These are phyloP conservation scores for Betta splendens DNA, from an alignment of 2,797 vertebrate genomes.

Conservation along the genomic window DNA sequence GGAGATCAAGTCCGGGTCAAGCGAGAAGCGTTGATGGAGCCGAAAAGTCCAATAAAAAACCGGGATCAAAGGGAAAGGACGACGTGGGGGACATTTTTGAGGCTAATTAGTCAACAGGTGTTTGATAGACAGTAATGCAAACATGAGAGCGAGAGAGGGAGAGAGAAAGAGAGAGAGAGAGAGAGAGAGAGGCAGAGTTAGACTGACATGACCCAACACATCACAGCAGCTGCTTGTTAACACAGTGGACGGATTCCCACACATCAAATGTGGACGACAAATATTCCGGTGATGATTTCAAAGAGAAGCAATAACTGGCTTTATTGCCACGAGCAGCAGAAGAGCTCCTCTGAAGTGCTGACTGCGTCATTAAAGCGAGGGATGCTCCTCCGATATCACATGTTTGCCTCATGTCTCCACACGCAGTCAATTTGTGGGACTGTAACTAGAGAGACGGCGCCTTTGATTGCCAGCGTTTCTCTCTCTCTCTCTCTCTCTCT, in stretches of 20 bases:
- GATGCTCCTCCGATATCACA: not conserved
- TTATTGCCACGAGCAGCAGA: too few species aligned
- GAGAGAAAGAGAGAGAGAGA: not conserved
- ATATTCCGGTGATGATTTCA: too few species aligned
- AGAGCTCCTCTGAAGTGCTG: not conserved
- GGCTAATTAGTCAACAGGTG: slow-evolving; percentile 9
- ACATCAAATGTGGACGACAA: too few species aligned
- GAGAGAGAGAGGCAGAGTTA: not conserved
- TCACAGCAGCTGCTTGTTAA: not conserved
- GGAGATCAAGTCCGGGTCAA: not conserved
- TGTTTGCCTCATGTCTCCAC: not conserved
- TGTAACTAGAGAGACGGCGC: not conserved
- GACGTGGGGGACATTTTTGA: not conserved
- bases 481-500: slow-evolving; percentile 1
- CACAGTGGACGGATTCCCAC: not conserved
- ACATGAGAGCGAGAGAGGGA: too few species aligned
- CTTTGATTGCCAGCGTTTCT: not conserved
- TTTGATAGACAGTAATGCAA: too few species aligned
- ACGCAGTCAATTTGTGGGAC: not conserved
- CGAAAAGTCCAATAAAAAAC: too few species aligned
- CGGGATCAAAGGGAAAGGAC: not conserved
- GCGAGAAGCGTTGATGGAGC: too few species aligned
- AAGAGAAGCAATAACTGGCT: too few species aligned
- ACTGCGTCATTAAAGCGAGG: not conserved
- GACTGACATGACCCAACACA: not conserved